Base-by-base conservation (phyloP, 2,113 vertebrate species). In the Toxotes chatareus region DNA sequence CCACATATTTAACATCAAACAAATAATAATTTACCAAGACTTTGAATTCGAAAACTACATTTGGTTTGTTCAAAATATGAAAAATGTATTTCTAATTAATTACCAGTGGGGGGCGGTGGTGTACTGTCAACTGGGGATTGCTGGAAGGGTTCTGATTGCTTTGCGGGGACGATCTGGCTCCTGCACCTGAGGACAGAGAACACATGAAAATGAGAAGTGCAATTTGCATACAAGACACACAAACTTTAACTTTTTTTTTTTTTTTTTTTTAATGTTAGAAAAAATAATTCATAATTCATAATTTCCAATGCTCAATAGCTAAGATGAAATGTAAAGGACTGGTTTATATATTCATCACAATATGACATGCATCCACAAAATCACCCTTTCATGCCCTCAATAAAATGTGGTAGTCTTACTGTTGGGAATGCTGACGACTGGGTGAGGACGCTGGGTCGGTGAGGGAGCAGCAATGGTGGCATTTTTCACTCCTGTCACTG, bases 401-500 rank as follows among this genome's bases (percentile, higher is more conserved):
- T 42, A 44, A 21, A 60, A 80, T 21, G 40, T 49, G 55, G 10
- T 12, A 42, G 16, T 53, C 93, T 93, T 91, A 95, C 95, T 94
- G 82, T 40, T 89, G 38, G 91, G 79, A 73, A 90, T 69, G 88
- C 83, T 92, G 82, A 88, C 68, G 56, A 92, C 79, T 23, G 91
- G 84, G 27, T 87, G 80, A 21, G 89, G 31, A 31, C 95, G 93
- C 49, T 91, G 90, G 31, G 72, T 80, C 10, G 85, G 46, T 7
- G 89, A 86, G 7, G 89, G 65, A 59, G 90, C 63, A 19, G 83
- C 34, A 32, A 88, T 68, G n/a, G 89, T 79, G 65, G 89, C 86
- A 8, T 63, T 93, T 76, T 95, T 95, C 76, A 94, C 94, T 80
- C 94, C 94, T 0, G 94, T 96, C 56, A 96, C 95, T 96, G 81